Evolutionary conservation across 1,140 invertebrate genomes (phyloP).

Genomic region (Ericerus pela): DNA sequence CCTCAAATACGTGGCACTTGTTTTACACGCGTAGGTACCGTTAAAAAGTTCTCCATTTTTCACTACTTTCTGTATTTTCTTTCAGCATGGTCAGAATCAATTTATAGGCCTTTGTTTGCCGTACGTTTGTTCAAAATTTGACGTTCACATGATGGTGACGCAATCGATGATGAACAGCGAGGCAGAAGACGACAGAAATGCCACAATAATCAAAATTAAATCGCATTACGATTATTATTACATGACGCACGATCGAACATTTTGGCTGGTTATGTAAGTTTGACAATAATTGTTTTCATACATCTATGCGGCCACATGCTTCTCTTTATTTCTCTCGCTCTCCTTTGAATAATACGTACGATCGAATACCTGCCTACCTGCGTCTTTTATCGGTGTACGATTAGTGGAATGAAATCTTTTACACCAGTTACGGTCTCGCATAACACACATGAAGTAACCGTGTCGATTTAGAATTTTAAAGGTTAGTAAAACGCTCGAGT

Average conservation of each 20-base stretch:
- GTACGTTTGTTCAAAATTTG: slow-evolving; percentile 42
- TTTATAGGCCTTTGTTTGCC: slow-evolving; percentile 58
- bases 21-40: too few species aligned
- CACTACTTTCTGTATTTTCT: not conserved
- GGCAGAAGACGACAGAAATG: slow-evolving; percentile 25
- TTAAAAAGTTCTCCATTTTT: not conserved
- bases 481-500: too few species aligned
- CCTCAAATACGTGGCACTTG: too few species aligned
- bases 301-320: not conserved
- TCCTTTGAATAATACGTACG: too few species aligned
- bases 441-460: too few species aligned
- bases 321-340: not conserved
- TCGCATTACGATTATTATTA: slow-evolving; percentile 48
- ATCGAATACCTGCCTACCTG: too few species aligned
- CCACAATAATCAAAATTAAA: slow-evolving; percentile 40
- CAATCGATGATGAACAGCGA: slow-evolving; percentile 34
- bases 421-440: too few species aligned
- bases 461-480: too few species aligned
- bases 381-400: too few species aligned
- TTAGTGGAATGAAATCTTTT: too few species aligned
- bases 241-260: slow-evolving; percentile 48
- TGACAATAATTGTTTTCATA: not conserved
- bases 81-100: slow-evolving; percentile 17
- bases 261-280: slow-evolving; percentile 53
- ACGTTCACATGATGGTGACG: slow-evolving; percentile 41